Conservation (phyloP, 2,113 vertebrate species). For the Sula dactylatra region DNA sequence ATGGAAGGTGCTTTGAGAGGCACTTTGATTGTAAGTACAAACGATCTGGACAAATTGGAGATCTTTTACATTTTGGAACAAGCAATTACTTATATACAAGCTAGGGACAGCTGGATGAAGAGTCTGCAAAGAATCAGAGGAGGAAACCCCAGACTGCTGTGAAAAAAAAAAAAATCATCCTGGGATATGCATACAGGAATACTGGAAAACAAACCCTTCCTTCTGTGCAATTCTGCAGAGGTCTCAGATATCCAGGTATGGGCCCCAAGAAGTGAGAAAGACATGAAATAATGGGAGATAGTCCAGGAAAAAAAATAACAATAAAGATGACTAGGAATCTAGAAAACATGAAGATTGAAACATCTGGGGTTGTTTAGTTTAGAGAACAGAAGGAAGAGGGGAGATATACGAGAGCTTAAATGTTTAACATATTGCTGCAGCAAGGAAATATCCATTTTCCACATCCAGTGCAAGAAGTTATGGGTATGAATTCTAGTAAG, state of each 20-base stretch:
- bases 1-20: neutral
- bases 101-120: neutral
- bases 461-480: neutral
- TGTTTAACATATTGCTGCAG: neutral
- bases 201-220: neutral
- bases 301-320: neutral
- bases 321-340: neutral
- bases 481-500: neutral
- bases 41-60: neutral
- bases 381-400: neutral
- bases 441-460: neutral
- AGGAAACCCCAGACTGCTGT: neutral
- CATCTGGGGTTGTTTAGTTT: neutral
- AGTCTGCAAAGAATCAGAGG: neutral
- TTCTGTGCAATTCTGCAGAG: neutral
- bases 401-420: neutral
- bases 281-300: neutral
- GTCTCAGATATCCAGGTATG: neutral
- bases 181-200: too few relatives aligned
- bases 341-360: neutral
- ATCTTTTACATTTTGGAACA: neutral
- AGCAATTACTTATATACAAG: neutral
- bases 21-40: neutral
- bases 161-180: neutral
- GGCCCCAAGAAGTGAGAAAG: neutral